Evolutionary conservation across 2,113 vertebrate genomes (phyloP).

Genomic region (Phalacrocorax brasilianus): DNA sequence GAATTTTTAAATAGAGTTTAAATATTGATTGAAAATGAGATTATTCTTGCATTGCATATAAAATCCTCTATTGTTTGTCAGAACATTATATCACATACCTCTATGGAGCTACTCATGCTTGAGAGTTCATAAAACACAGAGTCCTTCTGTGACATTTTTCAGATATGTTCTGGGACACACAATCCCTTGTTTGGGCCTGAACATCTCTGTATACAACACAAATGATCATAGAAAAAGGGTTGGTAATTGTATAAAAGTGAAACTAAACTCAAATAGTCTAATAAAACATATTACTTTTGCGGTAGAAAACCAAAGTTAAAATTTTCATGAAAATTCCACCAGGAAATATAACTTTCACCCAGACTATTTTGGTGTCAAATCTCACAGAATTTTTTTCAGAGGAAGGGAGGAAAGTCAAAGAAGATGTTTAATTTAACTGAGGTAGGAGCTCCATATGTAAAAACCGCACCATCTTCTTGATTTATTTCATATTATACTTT

Average conservation of each 20-base stretch:
- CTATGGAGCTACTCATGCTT: background rate
- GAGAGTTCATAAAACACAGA: background rate
- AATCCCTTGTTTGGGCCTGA: background rate
- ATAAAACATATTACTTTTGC: background rate
- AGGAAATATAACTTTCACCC: background rate
- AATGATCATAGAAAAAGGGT: background rate
- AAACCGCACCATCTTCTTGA: rapidly evolving
- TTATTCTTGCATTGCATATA: background rate
- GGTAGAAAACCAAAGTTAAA: background rate
- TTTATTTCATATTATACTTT: background rate
- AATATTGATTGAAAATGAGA: background rate
- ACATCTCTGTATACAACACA: background rate
- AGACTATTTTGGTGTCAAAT: background rate
- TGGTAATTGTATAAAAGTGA: background rate
- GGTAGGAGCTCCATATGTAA: background rate
- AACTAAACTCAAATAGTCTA: background rate
- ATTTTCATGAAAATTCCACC: background rate
- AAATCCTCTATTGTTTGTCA: background rate
- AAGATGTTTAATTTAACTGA: background rate
- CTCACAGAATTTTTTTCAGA: background rate
- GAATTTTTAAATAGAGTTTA: background rate
- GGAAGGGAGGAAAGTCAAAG: background rate
- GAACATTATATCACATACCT: background rate
- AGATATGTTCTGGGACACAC: background rate
- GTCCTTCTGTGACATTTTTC: background rate